Evolutionary conservation across 1,140 invertebrate species (phyloP).

Genomic region (Tribolium madens): DNA sequence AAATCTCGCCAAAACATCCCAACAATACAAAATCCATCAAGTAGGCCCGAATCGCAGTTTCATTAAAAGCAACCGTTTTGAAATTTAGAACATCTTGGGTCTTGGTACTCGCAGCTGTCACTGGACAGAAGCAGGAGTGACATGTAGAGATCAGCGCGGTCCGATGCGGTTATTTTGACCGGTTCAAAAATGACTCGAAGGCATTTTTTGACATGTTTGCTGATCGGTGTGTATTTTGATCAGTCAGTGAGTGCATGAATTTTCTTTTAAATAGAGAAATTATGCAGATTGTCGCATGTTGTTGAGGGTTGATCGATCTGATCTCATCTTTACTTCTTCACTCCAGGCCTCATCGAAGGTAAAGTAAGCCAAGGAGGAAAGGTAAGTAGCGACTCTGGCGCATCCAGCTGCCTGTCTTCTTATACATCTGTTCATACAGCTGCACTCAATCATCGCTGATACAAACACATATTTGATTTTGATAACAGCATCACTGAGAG

Average conservation of each 20-base stretch:
- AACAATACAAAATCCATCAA: slow-evolving; percentile 4
- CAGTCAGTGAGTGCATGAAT: neutral
- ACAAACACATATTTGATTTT: slow-evolving; percentile 47
- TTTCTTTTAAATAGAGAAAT: slow-evolving; percentile 8
- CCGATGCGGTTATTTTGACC: neutral
- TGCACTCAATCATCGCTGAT: slow-evolving; percentile 47
- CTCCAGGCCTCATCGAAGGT: slow-evolving; percentile 34
- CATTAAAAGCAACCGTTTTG: slow-evolving; percentile 14
- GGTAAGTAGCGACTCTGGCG: slow-evolving; percentile 39
- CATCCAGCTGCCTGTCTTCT: slow-evolving; percentile 43
- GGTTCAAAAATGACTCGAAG: neutral
- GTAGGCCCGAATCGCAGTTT: neutral
- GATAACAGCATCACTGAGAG: slow-evolving; percentile 44
- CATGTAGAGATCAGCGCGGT: slow-evolving; percentile 9
- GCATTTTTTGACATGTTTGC: neutral
- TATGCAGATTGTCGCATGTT: slow-evolving; percentile 1
- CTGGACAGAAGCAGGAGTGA: slow-evolving; percentile 6
- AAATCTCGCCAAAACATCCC: slow-evolving; percentile 15
- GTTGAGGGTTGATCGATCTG: neutral
- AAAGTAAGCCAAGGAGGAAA: slow-evolving; percentile 46
- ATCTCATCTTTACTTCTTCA: slow-evolving; percentile 35
- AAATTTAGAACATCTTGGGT: slow-evolving; percentile 26
- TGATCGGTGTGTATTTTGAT: neutral
- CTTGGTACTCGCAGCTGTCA: slow-evolving; percentile 24
- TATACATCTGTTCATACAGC: slow-evolving; percentile 48